Conservation (phyloP, 2,888 invertebrate species). For the Metellina segmentata region DNA sequence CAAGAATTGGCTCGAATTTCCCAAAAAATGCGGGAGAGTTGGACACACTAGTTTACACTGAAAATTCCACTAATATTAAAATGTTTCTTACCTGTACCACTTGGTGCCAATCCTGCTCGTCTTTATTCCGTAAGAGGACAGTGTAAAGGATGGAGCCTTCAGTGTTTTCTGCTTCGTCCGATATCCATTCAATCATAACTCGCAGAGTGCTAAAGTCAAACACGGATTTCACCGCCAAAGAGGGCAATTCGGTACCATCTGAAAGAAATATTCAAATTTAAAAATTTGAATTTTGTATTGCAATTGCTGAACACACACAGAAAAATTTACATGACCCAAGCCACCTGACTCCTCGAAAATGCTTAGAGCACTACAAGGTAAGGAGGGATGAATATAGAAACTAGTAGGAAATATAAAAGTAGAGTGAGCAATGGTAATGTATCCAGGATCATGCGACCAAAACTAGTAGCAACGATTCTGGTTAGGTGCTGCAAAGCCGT, state of each 20-base stretch:
- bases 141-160: constrained; percentile 42
- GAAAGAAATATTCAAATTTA: not conserved
- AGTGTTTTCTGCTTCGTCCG: not conserved
- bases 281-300: not conserved
- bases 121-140: constrained; percentile 22
- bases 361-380: no score
- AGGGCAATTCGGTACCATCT: constrained; percentile 9
- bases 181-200: constrained; percentile 57
- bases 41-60: no score
- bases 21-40: no score
- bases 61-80: no score
- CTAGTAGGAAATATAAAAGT: no score
- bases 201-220: constrained; percentile 24
- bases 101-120: constrained; percentile 35
- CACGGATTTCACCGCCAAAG: constrained; percentile 23
- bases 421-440: no score
- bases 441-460: no score
- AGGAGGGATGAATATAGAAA: no score
- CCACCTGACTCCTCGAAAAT: no score
- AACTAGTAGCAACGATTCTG: no score
- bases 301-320: not conserved
- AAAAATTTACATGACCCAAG: not conserved
- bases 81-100: constrained; percentile 50
- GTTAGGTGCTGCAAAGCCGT: no score
- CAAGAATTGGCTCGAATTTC: no score